Base-by-base conservation (phyloP, 2,113 vertebrate species). In the Echinops telfairi region DNA sequence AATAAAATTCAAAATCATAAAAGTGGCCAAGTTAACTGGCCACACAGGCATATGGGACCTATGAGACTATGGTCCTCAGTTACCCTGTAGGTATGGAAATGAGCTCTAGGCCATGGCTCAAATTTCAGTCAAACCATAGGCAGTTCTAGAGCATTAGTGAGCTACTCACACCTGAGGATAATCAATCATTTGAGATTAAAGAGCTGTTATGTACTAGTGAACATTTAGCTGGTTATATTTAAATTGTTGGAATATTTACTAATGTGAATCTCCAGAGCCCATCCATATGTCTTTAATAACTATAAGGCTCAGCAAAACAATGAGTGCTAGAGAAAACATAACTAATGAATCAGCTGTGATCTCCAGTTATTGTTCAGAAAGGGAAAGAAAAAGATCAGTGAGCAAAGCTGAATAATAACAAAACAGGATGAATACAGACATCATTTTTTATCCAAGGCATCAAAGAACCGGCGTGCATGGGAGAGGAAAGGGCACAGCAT, bases 381-480 rank as follows among this genome's bases (percentile, higher is more conserved):
- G 68, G 80, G 53, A 71, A 58, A 53, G 40, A 84, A 31, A 11
- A 36, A 22, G 29, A 27, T 64, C 23, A 40, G 23, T 93, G 9
- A 10, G 25, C 29, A 90, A 90, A 86, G 25, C 62, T 73, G 82
- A 88, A 93, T 71, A 58, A 95, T 93, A 87, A 29, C 23, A 76
- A 77, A 80, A 78, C 1, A 9, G 8, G 14, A 92, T 86, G 62
- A 89, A 53, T 14, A n/a, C 27, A 10, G 29, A 68, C 22, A 75
- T 29, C 3, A 43, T 10, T 33, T 92, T 85, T n/a, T 20, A 38
- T 20, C 23, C n/a, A 73, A 43, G 16, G 58, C 68, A 76, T 64
- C 36, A 31, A 73, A 36, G 62, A 88, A 57, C 17, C 2, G 47
- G 47, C 10, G 47, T 14, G 47, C 27, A 6, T 43, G 16, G 53